These are phyloP conservation scores for Andrena dorsata DNA, from an alignment of 2,888 invertebrate species.

Conservation along the genomic window DNA sequence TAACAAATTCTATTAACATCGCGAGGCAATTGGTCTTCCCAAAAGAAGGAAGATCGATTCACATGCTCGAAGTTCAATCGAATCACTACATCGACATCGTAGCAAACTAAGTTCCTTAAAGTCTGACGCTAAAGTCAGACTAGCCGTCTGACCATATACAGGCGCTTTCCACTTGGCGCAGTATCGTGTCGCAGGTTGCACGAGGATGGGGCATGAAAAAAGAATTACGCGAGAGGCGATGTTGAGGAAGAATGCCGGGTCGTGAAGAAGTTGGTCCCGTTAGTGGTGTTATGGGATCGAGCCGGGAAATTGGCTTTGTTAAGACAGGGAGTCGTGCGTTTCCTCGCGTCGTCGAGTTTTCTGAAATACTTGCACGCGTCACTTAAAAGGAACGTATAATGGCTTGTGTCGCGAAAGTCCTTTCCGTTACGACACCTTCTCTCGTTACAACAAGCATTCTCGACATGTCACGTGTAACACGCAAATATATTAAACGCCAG, in stretches of 20 bases:
- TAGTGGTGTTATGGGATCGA: slow-evolving; percentile 62
- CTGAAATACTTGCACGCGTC: slow-evolving; percentile 52
- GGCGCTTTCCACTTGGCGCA: not conserved
- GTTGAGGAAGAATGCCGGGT: slow-evolving; percentile 51
- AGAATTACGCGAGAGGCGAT: slow-evolving; percentile 31
- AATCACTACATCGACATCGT: no score
- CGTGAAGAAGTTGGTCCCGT: slow-evolving; percentile 60
- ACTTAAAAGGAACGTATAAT: slow-evolving; percentile 64
- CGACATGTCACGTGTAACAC: not conserved
- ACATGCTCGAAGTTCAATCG: no score
- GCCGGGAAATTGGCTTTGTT: slow-evolving; percentile 78
- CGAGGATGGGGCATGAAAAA: not conserved
- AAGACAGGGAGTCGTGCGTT: slow-evolving; percentile 62
- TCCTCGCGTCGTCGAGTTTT: slow-evolving; percentile 39
- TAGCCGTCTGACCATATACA: not conserved
- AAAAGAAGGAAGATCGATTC: no score
- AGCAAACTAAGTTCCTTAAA: not conserved
- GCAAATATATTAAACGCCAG: no score
- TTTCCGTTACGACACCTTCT: slow-evolving; percentile 37
- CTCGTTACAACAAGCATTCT: slow-evolving; percentile 23
- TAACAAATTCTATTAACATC: no score
- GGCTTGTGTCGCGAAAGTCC: slow-evolving; percentile 60
- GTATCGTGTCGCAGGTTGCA: not conserved
- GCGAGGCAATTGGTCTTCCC: no score
- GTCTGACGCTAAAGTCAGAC: no score